Percentiles rank a stretch among this genome's conserved stretches.
These are phyloP conservation scores for Macropis europaea DNA, from an alignment of 2,888 invertebrate genomes.

Conservation along the genomic window DNA sequence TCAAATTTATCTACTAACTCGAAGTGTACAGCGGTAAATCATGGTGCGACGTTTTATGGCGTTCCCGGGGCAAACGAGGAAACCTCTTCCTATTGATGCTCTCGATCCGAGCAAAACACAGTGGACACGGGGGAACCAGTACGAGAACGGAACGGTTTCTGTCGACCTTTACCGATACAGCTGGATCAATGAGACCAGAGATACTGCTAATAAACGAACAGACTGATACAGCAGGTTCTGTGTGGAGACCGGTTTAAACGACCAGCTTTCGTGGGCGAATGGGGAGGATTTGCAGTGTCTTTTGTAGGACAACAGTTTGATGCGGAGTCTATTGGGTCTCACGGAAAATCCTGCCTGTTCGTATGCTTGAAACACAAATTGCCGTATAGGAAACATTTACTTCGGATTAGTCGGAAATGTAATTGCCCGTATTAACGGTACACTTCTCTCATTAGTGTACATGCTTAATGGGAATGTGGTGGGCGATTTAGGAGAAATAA, in stretches of 20 bases:
- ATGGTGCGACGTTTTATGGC: conserved; percentile 5
- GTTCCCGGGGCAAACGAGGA: not conserved
- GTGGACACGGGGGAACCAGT: not conserved
- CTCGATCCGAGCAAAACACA: not conserved
- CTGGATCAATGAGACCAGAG: conserved; percentile 1
- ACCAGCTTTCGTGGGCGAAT: not conserved
- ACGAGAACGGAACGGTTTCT: no score
- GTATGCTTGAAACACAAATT: no score
- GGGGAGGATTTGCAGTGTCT: not conserved
- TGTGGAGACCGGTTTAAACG: not conserved
- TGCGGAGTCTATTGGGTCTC: no score
- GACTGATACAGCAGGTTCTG: not conserved
- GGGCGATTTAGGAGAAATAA: no score
- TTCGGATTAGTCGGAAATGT: no score
- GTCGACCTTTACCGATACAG: no score
- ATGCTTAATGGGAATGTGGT: no score
- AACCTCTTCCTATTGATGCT: not conserved
- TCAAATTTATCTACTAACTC: conserved; percentile 22
- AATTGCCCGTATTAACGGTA: no score
- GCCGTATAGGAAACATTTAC: no score
- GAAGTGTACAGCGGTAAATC: conserved; percentile 1
- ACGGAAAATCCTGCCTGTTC: not conserved
- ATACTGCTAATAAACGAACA: not conserved
- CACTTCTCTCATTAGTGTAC: no score
- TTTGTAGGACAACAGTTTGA: not conserved